Evolutionary conservation across 2,113 vertebrate genomes (phyloP).

Genomic region (Dryoscopus gambensis): DNA sequence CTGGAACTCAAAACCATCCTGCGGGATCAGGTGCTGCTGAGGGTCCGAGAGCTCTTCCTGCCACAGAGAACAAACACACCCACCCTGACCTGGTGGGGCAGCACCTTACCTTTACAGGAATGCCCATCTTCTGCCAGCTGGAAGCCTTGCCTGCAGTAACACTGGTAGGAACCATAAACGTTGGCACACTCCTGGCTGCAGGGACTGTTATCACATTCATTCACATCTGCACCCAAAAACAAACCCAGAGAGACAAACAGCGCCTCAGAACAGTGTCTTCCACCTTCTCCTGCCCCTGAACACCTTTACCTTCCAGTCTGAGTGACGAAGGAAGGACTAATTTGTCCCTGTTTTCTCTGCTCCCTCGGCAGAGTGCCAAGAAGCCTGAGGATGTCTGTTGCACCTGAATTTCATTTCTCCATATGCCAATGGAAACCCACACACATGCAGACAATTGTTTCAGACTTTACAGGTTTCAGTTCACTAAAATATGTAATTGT

Average conservation of each 20-base stretch:
- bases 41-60: not conserved
- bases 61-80: not conserved
- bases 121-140: slow-evolving; percentile 88
- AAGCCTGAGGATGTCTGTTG: not conserved
- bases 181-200: slow-evolving; percentile 95
- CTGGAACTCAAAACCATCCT: not conserved
- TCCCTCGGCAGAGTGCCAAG: not conserved
- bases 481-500: not conserved
- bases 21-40: not conserved
- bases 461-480: not conserved
- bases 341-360: not conserved
- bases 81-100: not conserved
- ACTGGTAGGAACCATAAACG: slow-evolving; percentile 92
- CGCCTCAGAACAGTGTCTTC: not conserved
- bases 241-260: not conserved
- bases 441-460: not conserved
- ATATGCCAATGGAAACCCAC: not conserved
- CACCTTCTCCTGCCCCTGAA: not conserved
- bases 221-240: slow-evolving; percentile 78
- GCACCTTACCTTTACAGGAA: slow-evolving; percentile 82
- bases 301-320: not conserved
- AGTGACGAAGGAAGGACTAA: not conserved
- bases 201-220: slow-evolving; percentile 84
- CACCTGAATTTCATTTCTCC: not conserved
- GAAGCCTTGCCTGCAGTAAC: slow-evolving; percentile 91